Evolutionary conservation across 1,140 invertebrate genomes (phyloP), one percentile per base, ranked within the genome.

Genomic region (Heliconius eleuchia): DNA sequence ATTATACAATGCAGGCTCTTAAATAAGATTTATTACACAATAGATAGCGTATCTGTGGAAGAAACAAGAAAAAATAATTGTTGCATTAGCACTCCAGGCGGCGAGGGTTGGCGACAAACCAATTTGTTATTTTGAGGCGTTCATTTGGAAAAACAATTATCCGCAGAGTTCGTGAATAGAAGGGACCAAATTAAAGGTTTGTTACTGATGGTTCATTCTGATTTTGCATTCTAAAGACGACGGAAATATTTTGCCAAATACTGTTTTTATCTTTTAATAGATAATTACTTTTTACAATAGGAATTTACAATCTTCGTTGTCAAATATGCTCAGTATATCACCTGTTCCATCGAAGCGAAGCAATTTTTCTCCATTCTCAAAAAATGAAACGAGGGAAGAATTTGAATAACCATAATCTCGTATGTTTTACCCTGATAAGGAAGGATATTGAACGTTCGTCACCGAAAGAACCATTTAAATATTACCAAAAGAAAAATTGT

Each of bases 91-190:
- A 73, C 79, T 76, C 76, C 76, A 84, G 84, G 83, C 78, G 84
- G 81, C 83, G 80, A 87, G 87, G 87, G 87, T 82, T 87, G 84
- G 81, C 84, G 82, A 87, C 86, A 88, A 89, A 88, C 88, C 86
- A 92, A 89, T 90, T 85, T 92, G 89, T 92, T 92, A 92, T 92
- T 92, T 91, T 89, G 89, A 90, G 83, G 83, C 88, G 84, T 88
- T 89, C 91, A 89, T 85, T 90, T 84, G 89, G 91, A 91, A 92
- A 92, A 90, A 89, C 89, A 91, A 89, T 91, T 84, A 86, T 85
- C 87, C 81, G 78, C 85, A 84, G 83, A 86, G 82, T 76, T 87
- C 84, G 84, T 85, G 83, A 88, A 87, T 86, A 84, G 83, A 88
- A 87, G 85, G 87, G 90, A 88, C 83, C 79, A 84, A 91, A 90